Evolutionary conservation across 2,888 invertebrate species (phyloP).

Genomic region (Epirrita christyi): DNA sequence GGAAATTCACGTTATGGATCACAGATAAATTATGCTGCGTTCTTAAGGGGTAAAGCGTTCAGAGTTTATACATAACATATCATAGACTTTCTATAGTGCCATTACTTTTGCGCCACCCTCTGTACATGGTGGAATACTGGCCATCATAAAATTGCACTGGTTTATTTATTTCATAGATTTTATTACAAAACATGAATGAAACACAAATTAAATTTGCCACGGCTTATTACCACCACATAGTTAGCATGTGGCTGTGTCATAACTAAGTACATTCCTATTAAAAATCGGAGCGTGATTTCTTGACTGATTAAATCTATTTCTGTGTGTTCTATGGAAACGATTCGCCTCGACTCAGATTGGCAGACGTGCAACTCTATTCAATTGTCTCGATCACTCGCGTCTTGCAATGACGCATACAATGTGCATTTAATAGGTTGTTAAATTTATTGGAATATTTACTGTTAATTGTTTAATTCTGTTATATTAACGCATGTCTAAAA

Average conservation of each 20-base stretch:
- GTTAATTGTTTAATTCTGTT: constrained; percentile 77
- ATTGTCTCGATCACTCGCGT: constrained; percentile 12
- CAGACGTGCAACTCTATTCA: background rate
- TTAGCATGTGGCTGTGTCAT: constrained; percentile 70
- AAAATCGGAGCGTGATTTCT: constrained; percentile 64
- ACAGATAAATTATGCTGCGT: too few species aligned
- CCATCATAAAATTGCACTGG: too few species aligned
- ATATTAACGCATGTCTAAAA: constrained; percentile 57
- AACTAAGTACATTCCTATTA: constrained; percentile 74
- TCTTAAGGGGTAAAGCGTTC: too few species aligned
- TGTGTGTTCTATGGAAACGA: constrained; percentile 56
- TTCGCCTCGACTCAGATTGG: constrained; percentile 15
- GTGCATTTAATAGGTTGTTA: constrained; percentile 83
- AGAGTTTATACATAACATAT: too few species aligned
- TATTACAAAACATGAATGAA: too few species aligned
- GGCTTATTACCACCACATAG: constrained; percentile 32
- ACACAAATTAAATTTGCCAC: constrained; percentile 18
- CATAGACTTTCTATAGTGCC: too few species aligned
- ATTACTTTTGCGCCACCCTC: too few species aligned
- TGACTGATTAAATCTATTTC: constrained; percentile 68
- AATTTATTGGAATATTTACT: constrained; percentile 75
- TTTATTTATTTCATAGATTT: too few species aligned
- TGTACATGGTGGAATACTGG: too few species aligned
- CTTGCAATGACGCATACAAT: constrained; percentile 59
- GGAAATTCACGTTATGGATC: too few species aligned